These are phyloP conservation scores for Poecile atricapillus DNA, from an alignment of 2,113 vertebrate genomes.

Conservation along the genomic window DNA sequence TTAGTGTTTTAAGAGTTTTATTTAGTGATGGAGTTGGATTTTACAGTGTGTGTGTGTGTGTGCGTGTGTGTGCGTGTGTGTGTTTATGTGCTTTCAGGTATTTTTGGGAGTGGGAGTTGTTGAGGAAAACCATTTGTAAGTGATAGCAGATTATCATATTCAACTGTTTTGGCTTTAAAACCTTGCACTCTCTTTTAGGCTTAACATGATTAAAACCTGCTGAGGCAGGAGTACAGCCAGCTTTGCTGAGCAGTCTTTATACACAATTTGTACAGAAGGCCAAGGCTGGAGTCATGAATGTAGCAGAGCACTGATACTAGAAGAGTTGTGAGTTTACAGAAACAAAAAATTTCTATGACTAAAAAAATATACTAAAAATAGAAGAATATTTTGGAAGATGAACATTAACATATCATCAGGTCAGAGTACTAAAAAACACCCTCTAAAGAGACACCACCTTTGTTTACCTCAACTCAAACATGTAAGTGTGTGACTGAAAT, in stretches of 20 bases:
- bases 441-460: neutral
- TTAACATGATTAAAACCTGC: neutral
- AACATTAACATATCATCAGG: neutral
- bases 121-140: neutral
- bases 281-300: neutral
- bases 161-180: neutral
- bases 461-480: neutral
- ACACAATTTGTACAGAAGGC: neutral
- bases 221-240: neutral
- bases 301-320: neutral
- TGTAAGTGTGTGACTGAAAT: neutral
- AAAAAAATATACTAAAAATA: neutral
- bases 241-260: neutral
- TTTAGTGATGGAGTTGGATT: neutral
- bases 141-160: neutral
- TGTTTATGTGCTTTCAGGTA: neutral
- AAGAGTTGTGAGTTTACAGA: neutral
- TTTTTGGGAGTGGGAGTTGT: accelerated
- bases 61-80: neutral
- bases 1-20: neutral
- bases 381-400: neutral
- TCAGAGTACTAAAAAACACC: neutral
- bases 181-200: neutral
- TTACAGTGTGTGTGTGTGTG: neutral
- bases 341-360: neutral